Base-by-base conservation (phyloP, 2,797 vertebrate species). In the Basileuterus tristriatus region DNA sequence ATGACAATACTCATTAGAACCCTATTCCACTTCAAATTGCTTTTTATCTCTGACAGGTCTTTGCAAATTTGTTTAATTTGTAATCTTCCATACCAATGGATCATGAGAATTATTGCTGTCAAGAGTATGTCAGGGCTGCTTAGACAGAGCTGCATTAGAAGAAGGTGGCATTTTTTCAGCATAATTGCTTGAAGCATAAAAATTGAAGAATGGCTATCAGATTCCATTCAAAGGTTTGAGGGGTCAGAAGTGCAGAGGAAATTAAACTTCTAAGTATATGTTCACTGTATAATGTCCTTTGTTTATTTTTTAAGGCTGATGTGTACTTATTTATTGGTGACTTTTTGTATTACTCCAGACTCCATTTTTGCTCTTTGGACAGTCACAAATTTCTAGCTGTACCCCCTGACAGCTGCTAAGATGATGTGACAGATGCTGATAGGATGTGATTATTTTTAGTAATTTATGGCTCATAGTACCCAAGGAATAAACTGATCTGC, bases 11-110 rank as follows among this genome's bases (percentile, higher is more conserved):
- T 65, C 72, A 49, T 91, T 93, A 83, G 53, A 77, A 55, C 47
- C 32, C 49, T 65, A 74, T 83, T 93, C 70, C 56, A 58, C 50
- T 90, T 95, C 68, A 91, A 68, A 94, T 89, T 87, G 71, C 78
- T 94, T 94, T 94, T 95, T 59, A 93, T 52, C 88, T 95, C 75
- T 93, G 77, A 52, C 43, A 72, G 56, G 19, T 78, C 44, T 94
- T 94, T 80, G 39, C 72, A 87, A 95, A 92, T 91, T 60, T 87
- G 76, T 65, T 96, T 72, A 85, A 96, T 84, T 63, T 8, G 5
- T 85, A 30, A 46, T 43, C 41, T 96, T 96, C 70, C 60, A 16
- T 77, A 49, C 49, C 49, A 59, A 43, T 56, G 82, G 59, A 90
- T 90, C 87, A 59, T 0, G 5, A 89, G 64, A 53, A 39, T 30